These are phyloP conservation scores for Triplophysa yarkandensis DNA, from an alignment of 2,797 vertebrate species.

Conservation along the genomic window DNA sequence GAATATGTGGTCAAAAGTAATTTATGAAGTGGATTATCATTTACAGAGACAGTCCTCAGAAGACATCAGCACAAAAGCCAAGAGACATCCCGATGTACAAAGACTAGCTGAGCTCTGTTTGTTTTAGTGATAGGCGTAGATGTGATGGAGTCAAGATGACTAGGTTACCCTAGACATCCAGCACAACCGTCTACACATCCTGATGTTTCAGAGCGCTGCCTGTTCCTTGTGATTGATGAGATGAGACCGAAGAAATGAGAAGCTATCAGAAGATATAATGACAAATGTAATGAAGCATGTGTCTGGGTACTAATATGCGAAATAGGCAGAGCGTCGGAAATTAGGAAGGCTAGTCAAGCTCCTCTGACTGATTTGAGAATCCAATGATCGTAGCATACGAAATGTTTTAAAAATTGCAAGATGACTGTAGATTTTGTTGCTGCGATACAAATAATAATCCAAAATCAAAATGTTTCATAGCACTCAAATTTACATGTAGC, in stretches of 20 bases:
- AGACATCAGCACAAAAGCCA: constrained; percentile 5
- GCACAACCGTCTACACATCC: neutral
- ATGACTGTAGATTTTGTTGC: too few relatives aligned
- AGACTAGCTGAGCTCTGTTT: constrained; percentile 5
- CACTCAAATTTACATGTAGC: too few relatives aligned
- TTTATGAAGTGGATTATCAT: constrained; percentile 10
- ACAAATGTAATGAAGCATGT: constrained; percentile 22
- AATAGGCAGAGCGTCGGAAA: neutral
- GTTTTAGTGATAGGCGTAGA: constrained; percentile 19
- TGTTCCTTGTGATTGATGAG: constrained; percentile 3
- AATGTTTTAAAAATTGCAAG: too few relatives aligned
- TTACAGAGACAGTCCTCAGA: constrained; percentile 1
- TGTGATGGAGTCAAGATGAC: constrained; percentile 2
- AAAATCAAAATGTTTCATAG: too few relatives aligned
- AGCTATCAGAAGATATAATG: constrained; percentile 26
- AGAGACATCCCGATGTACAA: neutral
- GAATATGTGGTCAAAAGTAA: neutral
- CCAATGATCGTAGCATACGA: too few relatives aligned
- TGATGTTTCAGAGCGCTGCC: neutral
- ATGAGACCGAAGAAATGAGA: constrained; percentile 21
- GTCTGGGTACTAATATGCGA: constrained; percentile 10
- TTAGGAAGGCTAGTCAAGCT: neutral
- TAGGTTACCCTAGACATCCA: constrained; percentile 13
- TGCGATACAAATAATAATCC: too few relatives aligned
- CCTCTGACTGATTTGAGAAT: neutral